Evolutionary conservation across 2,113 vertebrate species (phyloP), one percentile per base, ranked within the genome.

Genomic region (Montifringilla adamsi): DNA sequence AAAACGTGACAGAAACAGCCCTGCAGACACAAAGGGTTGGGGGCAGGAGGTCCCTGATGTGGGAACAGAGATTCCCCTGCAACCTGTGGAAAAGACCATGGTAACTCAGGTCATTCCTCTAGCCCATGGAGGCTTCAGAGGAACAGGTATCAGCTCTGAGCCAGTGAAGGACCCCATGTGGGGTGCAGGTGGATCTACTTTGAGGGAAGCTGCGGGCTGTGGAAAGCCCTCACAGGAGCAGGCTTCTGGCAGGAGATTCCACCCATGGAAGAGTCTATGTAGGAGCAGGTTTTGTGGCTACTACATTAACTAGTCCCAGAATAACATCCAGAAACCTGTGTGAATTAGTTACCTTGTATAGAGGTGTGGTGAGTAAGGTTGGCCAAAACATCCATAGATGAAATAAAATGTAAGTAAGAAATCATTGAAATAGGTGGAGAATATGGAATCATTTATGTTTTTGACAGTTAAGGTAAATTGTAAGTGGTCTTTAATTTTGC

Each of bases 201-300:
- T 15, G 50, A 55, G 27, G 44, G 27, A 76, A n/a, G 16, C 39
- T 64, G 75, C 0, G 0, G 8, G 26, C 50, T 39, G 1, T 69
- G 26, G 37, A 50, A 41, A n/a, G 27, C 8, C 2, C 35, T 7
- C 3, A 23, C 17, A 46, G 67, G 53, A 60, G 27, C 15, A 59
- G 58, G 70, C 8, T 70, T 53, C 43, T 81, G 47, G 19, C 33
- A 76, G 63, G 22, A 77, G 26, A 46, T 80, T 41, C 5, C 2
- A 4, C 14, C 52, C 4, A 11, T 30, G 39, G 52, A 81, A 59
- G 11, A 55, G 11, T 23, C 33, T 23, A 0, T 4, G 3, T 31
- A 6, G 18, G 33, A 67, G 26, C 37, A 84, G 60, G 8, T 55
- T 56, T 73, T 41, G 43, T 68, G 72, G 28, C 26, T 59, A 21